Base-by-base conservation (phyloP, 1,140 invertebrate genomes). In the Heliconius nattereri region DNA sequence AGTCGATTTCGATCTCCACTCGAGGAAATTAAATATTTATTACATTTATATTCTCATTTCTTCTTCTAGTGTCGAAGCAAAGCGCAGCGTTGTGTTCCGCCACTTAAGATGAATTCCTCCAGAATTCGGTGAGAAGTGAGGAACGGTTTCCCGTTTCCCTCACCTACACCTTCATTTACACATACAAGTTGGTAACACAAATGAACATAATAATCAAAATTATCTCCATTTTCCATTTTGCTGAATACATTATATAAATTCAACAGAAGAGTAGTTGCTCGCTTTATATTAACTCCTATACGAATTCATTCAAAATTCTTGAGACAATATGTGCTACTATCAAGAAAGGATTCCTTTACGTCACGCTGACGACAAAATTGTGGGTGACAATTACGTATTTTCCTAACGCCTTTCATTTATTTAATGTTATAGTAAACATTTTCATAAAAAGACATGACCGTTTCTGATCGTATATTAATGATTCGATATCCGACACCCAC, bases 321-420 rank as follows among this genome's bases (percentile, higher is more conserved):
- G 37, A 73, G 77, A 73, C 73, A 73, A 66, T 76, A 3, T 66
- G 37, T 73, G 40, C 45, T 35, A 74, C 20, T 54, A 71, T 79
- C 73, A 32, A 7, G 19, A 72, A 79, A 76, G 74, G 78, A 16
- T 75, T 66, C 37, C 40, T 72, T 66, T 72, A 32, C 78, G 74
- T 76, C 78, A 79, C 66, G 35, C 29, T 76, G 57, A 76, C 75
- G 75, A 71, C 37, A 76, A 20, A 40, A 40, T 13, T 70, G 75
- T 76, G 35, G 73, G 60, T 60, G 73, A 49, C 54, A 20, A 7
- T 71, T 79, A 60, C 70, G 74, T 76, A 79, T 13, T 29, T 16
- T 66, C 8, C 3, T 29, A n/a, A 57, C 54, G 54, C n/a, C n/a
- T 66, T 66, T 16, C n/a, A 66, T 66, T 26, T 66, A n/a, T 66